Percentiles rank a stretch among this genome's conserved stretches.
Evolutionary conservation across 2,888 invertebrate species (phyloP).

Genomic region (Ceraclea dissimilis): DNA sequence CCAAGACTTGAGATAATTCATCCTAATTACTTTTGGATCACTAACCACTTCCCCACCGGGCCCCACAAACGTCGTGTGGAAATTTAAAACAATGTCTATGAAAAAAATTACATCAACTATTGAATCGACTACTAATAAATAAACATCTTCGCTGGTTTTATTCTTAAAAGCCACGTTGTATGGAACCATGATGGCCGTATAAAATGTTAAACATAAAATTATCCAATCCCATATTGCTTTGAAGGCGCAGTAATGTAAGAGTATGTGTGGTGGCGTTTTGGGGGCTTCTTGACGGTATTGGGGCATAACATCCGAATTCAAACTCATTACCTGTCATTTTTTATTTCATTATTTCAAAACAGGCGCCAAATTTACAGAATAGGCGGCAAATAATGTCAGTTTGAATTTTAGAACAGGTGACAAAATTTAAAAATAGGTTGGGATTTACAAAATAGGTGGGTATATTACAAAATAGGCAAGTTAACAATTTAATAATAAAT

Average conservation of each 20-base stretch:
- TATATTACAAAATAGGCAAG: too few species aligned
- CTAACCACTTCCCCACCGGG: slow-evolving; percentile 94
- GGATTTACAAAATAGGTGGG: too few species aligned
- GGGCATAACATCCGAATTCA: slow-evolving; percentile 96
- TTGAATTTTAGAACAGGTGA: too few species aligned
- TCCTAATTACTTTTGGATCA: slow-evolving; percentile 95
- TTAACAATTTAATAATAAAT: too few species aligned
- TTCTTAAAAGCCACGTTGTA: slow-evolving; percentile 99
- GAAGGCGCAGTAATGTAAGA: slow-evolving; percentile 99
- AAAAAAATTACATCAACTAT: slow-evolving; percentile 99
- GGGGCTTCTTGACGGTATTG: slow-evolving; percentile 99
- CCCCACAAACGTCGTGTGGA: slow-evolving; percentile 99
- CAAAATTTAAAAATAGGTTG: too few species aligned
- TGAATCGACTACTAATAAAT: slow-evolving; percentile 89
- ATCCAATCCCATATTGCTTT: slow-evolving; percentile 99
- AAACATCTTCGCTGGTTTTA: slow-evolving; percentile 95
- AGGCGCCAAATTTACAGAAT: too few species aligned
- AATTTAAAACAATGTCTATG: slow-evolving; percentile 99
- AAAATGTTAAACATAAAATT: slow-evolving; percentile 98
- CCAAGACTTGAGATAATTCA: slow-evolving; percentile 99
- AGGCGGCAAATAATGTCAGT: too few species aligned
- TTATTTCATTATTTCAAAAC: too few species aligned
- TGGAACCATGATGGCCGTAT: slow-evolving; percentile 98
- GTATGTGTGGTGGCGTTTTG: slow-evolving; percentile 98
- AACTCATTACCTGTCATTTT: slow-evolving; percentile 77